These are phyloP conservation scores for Acleris holmiana DNA, from an alignment of 2,888 invertebrate species.

Conservation along the genomic window DNA sequence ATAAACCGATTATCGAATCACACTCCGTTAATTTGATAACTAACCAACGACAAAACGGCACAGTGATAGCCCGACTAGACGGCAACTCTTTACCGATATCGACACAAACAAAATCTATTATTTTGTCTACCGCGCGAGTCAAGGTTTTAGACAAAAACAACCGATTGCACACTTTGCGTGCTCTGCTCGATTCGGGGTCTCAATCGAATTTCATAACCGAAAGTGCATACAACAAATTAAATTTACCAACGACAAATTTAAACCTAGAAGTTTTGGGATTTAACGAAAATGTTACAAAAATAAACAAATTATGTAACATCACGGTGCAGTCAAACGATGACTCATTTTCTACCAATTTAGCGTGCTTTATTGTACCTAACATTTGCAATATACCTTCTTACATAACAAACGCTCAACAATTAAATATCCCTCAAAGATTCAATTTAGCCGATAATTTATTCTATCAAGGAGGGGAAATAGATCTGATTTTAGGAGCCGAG, in stretches of 20 bases:
- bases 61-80: too few relatives aligned
- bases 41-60: too few relatives aligned
- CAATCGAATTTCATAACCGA: not conserved
- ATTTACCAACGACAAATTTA: not conserved
- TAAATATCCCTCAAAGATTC: not conserved
- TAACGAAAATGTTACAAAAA: too few relatives aligned
- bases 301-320: too few relatives aligned
- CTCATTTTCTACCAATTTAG: not conserved
- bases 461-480: not conserved
- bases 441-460: not conserved
- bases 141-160: not conserved
- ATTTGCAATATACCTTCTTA: not conserved
- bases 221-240: not conserved
- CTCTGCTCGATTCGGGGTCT: not conserved
- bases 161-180: too few relatives aligned
- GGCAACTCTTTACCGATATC: too few relatives aligned
- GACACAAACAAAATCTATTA: not conserved
- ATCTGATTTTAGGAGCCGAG: not conserved
- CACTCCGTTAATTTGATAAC: too few relatives aligned
- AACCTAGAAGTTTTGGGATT: not conserved
- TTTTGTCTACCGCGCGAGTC: not conserved
- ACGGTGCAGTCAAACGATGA: too few relatives aligned
- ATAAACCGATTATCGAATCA: too few relatives aligned
- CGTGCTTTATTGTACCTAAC: not conserved
- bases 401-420: not conserved